These are phyloP conservation scores for Prunella strophiata DNA, from an alignment of 2,797 vertebrate genomes.

Conservation along the genomic window DNA sequence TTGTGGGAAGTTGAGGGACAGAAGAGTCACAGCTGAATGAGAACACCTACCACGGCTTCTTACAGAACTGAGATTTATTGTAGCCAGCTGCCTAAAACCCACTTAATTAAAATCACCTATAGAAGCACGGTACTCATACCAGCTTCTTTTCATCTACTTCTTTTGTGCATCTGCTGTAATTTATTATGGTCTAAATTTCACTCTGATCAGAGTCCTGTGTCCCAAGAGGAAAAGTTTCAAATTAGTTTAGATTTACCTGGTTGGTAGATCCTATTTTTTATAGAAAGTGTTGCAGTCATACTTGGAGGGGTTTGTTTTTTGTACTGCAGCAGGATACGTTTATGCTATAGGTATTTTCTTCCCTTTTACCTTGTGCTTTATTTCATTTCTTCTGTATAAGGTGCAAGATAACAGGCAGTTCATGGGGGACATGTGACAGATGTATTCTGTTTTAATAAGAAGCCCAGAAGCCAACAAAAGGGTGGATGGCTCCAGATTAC, in stretches of 20 bases:
- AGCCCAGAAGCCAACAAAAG: not conserved
- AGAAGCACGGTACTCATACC: not conserved
- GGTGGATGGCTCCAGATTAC: not conserved
- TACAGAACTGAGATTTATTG: not conserved
- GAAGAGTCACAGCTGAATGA: not conserved
- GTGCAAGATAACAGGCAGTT: not conserved
- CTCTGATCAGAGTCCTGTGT: not conserved
- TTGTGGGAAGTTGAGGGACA: not conserved
- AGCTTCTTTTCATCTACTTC: not conserved
- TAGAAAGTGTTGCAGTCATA: not conserved
- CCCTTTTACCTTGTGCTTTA: not conserved
- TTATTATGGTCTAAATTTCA: not conserved
- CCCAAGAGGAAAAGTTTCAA: not conserved
- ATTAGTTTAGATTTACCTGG: not conserved
- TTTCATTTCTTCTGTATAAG: not conserved
- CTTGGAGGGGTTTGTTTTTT: not conserved
- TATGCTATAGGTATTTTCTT: not conserved
- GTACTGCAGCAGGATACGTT: not conserved
- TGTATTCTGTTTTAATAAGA: conserved; percentile 7
- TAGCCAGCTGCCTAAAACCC: not conserved
- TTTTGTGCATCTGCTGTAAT: not conserved
- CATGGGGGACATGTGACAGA: not conserved
- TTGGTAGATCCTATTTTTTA: not conserved
- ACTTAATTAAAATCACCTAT: not conserved
- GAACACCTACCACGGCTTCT: not conserved